phyloP scores from a whole-genome alignment of 1,140 invertebrate genomes.

The Battus philenor region DNA sequence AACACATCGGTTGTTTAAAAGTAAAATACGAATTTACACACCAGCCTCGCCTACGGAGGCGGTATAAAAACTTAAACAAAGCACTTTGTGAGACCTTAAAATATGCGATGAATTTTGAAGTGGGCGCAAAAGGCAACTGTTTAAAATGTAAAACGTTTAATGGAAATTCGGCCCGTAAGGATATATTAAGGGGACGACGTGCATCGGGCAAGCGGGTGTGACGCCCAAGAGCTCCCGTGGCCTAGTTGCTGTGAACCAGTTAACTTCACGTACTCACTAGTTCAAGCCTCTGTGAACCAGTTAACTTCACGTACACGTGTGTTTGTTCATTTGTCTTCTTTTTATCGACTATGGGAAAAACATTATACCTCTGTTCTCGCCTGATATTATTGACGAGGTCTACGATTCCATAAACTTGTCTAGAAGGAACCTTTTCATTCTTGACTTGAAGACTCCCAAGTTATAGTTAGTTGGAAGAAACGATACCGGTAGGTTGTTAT shows the following conservation, averaged over 20 bases:
- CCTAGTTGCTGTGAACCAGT: not conserved
- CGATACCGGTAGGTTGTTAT: no score
- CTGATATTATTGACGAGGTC: no score
- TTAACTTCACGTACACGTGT: no score
- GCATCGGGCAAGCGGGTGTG: constrained; percentile 1
- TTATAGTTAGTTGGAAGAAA: no score
- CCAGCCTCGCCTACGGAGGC: constrained; percentile 23
- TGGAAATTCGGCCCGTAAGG: constrained; percentile 47
- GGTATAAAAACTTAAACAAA: constrained; percentile 59
- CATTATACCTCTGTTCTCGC: no score
- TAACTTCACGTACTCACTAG: no score
- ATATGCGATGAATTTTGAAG: constrained; percentile 64
- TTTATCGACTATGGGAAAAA: no score
- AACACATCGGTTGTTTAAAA: constrained; percentile 15
- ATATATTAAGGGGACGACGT: constrained; percentile 52
- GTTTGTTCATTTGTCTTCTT: no score
- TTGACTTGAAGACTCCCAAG: no score
- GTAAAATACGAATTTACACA: constrained; percentile 27
- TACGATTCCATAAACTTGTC: no score
- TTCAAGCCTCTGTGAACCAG: no score
- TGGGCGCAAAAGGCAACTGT: constrained; percentile 50
- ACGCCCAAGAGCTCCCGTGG: not conserved
- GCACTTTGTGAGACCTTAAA: constrained; percentile 55
- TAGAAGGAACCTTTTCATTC: no score
- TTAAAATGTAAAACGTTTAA: constrained; percentile 66